These are phyloP conservation scores for Artemisiospiza belli DNA, from an alignment of 2,113 vertebrate species.

Conservation along the genomic window DNA sequence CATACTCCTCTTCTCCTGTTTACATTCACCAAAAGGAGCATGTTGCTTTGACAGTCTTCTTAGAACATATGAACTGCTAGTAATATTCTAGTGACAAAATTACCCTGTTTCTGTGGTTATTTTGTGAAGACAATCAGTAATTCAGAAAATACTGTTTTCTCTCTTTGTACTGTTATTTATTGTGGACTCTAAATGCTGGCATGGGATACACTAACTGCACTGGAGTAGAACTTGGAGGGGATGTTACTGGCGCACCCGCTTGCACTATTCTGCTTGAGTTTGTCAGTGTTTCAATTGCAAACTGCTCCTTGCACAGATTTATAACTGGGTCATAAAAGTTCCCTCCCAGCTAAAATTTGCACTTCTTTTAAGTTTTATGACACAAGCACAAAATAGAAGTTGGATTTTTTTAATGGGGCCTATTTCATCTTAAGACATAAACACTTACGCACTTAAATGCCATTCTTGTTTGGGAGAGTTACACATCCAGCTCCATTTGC, in stretches of 20 bases:
- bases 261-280: conserved; percentile 7
- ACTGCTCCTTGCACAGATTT: conserved; percentile 56
- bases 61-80: conserved; percentile 30
- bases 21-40: neutral
- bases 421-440: conserved; percentile 32
- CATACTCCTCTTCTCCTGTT: neutral
- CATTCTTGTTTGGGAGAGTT: neutral
- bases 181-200: conserved; percentile 7
- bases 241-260: neutral
- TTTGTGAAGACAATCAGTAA: conserved; percentile 41
- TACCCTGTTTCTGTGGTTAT: conserved; percentile 14
- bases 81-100: conserved; percentile 39
- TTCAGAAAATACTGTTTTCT: conserved; percentile 48
- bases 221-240: conserved; percentile 23
- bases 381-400: conserved; percentile 13
- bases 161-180: conserved; percentile 29
- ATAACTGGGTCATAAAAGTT: conserved; percentile 54
- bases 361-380: conserved; percentile 68
- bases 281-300: conserved; percentile 39
- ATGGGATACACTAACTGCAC: neutral
- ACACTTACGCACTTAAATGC: neutral
- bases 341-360: conserved; percentile 51
- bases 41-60: conserved; percentile 1
- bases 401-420: conserved; percentile 9
- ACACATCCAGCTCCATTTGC: neutral